These are phyloP conservation scores for Pangasianodon gigas DNA, from an alignment of 2,113 vertebrate species.

Conservation along the genomic window DNA sequence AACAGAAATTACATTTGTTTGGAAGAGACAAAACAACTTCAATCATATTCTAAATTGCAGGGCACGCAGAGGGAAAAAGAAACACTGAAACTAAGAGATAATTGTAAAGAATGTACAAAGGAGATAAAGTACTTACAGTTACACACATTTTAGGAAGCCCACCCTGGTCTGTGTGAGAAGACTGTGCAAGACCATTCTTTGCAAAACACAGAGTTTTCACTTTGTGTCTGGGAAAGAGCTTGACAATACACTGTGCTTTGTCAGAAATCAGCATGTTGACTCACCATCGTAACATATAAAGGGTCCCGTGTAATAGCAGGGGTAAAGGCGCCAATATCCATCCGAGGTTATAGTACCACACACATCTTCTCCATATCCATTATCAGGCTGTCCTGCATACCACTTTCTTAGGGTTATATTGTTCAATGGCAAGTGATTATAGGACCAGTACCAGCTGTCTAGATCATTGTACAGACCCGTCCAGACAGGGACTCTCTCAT, in stretches of 20 bases:
- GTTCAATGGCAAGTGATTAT: background rate
- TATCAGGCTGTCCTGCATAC: background rate
- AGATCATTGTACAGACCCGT: slow-evolving; percentile 16
- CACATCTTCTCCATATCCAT: background rate
- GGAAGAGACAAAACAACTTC: too few species aligned
- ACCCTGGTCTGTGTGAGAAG: background rate
- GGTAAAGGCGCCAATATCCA: background rate
- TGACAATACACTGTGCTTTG: background rate
- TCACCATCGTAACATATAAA: slow-evolving; percentile 51
- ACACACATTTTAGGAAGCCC: background rate
- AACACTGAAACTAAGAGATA: background rate
- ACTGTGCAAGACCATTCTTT: background rate
- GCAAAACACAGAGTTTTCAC: background rate
- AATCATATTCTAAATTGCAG: too few species aligned
- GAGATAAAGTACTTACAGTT: background rate
- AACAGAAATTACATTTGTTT: too few species aligned
- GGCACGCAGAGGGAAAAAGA: background rate
- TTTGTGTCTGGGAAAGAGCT: background rate
- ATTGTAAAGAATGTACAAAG: background rate
- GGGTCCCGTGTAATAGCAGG: background rate
- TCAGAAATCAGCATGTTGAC: background rate
- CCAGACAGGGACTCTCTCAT: accelerated
- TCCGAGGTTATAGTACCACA: background rate
- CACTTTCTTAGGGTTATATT: background rate
- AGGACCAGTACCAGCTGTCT: slow-evolving; percentile 42